Evolutionary conservation across 2,888 invertebrate genomes (phyloP), one percentile per base, ranked within the genome.

Genomic region (Plagiodera versicolora): DNA sequence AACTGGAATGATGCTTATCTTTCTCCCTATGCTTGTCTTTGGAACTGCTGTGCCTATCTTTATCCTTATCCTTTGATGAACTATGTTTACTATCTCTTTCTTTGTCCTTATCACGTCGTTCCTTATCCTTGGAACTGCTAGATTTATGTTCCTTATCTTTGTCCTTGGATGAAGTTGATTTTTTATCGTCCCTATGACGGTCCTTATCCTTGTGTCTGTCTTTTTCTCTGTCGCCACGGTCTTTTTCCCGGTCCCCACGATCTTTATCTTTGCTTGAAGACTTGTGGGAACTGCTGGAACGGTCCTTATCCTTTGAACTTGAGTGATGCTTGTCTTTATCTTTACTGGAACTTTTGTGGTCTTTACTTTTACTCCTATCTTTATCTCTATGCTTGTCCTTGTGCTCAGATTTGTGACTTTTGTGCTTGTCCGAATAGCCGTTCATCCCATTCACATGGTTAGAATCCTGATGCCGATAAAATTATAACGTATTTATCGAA

Each of bases 371-470:
- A 49, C 66, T 66, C 58, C 72, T 75, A 61, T 76, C 72, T 53
- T 70, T 72, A 45, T 78, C 76, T 17, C 87, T 84, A 75, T 89
- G 86, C 74, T 88, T 88, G 60, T 70, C 70, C 74, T 86, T 87
- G 67, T 85, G 83, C 44, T 85, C 84, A 18, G 85, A 84, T 74
- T 84, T 85, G 73, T 84, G 82, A 66, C 83, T 83, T 68, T 83
- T 83, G 67, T 82, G 82, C 59, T 85, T 84, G 48, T 80, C 79
- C 3, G 79, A 71, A 79, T 89, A 91, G 56, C 92, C 93, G 82
- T 92, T 90, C 75, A 91, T 82, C 61, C 92, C 92, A 83, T 92
- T 92, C 82, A 90, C 83, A 82, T 88, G 87, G 79, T 74, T 74
- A 49, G 72, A 68, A 50, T 71, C 72, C 76, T 72, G 70, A 49